Percentiles rank a stretch among this genome's conserved stretches.
These are phyloP conservation scores for Athalia circularis DNA, from an alignment of 2,888 invertebrate genomes.

Conservation along the genomic window DNA sequence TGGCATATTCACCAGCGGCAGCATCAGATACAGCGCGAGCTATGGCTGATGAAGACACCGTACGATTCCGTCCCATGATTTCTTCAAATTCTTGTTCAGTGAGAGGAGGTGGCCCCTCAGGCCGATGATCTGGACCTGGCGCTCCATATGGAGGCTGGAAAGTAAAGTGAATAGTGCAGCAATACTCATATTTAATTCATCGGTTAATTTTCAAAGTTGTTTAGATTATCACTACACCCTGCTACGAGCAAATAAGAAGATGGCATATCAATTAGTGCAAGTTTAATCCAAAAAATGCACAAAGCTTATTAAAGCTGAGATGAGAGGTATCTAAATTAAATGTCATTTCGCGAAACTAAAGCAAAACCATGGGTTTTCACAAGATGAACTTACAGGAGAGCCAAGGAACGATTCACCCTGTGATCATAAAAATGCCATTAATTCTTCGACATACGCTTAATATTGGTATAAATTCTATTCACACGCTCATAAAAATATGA, in stretches of 20 bases:
- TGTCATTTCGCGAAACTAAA: background rate
- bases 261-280: background rate
- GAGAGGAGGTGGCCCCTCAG: constrained; percentile 80
- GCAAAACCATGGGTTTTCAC: constrained; percentile 2
- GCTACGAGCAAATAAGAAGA: background rate
- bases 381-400: constrained; percentile 33
- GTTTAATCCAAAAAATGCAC: background rate
- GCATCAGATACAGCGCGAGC: constrained; percentile 98
- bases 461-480: background rate
- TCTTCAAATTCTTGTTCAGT: constrained; percentile 98
- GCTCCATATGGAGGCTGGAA: constrained; percentile 78
- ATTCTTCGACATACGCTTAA: background rate
- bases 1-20: constrained; percentile 97
- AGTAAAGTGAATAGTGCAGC: background rate
- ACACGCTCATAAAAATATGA: background rate
- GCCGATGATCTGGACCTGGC: constrained; percentile 75
- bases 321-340: background rate
- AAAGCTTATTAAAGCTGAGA: background rate
- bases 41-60: constrained; percentile 98
- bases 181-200: constrained; percentile 19
- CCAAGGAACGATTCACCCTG: constrained; percentile 37
- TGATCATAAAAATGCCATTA: constrained; percentile 23
- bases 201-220: constrained; percentile 46
- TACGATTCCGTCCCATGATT: constrained; percentile 97
- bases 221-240: constrained; percentile 7